Conservation (phyloP, 1,140 invertebrate species). For the Penaeus indicus region DNA sequence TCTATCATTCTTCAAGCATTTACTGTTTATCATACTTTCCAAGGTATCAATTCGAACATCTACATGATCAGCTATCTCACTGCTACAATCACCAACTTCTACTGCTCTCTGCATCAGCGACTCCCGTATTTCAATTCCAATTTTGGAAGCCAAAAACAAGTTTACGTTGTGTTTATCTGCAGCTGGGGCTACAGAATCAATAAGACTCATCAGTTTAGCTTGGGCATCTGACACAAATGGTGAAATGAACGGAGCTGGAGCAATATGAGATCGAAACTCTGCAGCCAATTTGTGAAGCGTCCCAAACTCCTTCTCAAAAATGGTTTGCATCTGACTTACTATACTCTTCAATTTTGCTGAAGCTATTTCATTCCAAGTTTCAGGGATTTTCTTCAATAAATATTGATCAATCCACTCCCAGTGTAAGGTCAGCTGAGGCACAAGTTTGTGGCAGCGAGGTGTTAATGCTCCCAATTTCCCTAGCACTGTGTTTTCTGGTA, state of each 20-base stretch:
- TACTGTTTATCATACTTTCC: conserved; percentile 21
- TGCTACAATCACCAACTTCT: conserved; percentile 24
- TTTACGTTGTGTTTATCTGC: conserved; percentile 42
- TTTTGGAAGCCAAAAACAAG: conserved; percentile 41
- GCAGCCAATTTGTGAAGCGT: conserved; percentile 53
- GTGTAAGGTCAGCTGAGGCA: conserved; percentile 63
- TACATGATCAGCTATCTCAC: not conserved
- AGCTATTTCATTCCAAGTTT: conserved; percentile 47
- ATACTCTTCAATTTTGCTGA: conserved; percentile 44
- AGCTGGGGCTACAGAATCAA: conserved; percentile 12
- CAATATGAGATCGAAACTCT: conserved; percentile 33
- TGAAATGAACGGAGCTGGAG: conserved; percentile 56
- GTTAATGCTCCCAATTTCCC: conserved; percentile 29
- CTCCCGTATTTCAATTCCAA: conserved; percentile 28
- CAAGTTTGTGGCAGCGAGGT: conserved; percentile 31
- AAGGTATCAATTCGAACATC: conserved; percentile 27
- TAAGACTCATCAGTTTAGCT: conserved; percentile 32
- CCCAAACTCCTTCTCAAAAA: conserved; percentile 53
- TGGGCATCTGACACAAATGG: conserved; percentile 20
- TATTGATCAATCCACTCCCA: conserved; percentile 64
- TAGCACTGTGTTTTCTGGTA: conserved; percentile 34
- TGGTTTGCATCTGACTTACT: conserved; percentile 40
- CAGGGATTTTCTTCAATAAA: conserved; percentile 61
- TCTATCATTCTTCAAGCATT: conserved; percentile 4
- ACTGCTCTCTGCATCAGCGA: conserved; percentile 24